Conservation (phyloP, 1,140 invertebrate species). For the Drosophila asahinai region DNA sequence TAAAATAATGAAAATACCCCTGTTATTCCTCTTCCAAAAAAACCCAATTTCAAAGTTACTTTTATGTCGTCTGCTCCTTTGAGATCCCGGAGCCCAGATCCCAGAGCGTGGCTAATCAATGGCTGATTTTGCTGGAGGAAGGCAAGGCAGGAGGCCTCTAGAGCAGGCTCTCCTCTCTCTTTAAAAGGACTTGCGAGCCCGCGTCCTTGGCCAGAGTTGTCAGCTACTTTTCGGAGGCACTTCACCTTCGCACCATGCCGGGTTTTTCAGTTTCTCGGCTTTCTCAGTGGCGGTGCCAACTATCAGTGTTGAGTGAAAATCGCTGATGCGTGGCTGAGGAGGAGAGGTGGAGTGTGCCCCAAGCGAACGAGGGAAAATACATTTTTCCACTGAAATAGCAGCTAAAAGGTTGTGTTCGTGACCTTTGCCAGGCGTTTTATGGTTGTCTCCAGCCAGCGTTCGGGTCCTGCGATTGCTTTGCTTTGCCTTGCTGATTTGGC, state of each 20-base stretch:
- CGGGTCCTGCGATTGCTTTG: slow-evolving; percentile 68
- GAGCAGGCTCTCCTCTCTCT: slow-evolving; percentile 6
- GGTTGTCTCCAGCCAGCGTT: slow-evolving; percentile 68
- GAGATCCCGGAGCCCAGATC: slow-evolving; percentile 11
- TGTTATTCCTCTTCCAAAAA: not conserved
- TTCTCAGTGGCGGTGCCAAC: slow-evolving; percentile 46
- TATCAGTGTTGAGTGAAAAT: slow-evolving; percentile 80
- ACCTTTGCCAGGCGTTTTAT: slow-evolving; percentile 76
- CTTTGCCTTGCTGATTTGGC: slow-evolving; percentile 74
- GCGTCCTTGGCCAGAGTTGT: slow-evolving; percentile 42
- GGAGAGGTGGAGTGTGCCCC: slow-evolving; percentile 18
- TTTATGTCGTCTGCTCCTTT: slow-evolving; percentile 21
- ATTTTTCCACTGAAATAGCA: slow-evolving; percentile 66
- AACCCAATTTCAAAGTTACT: slow-evolving; percentile 9
- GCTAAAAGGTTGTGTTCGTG: slow-evolving; percentile 82
- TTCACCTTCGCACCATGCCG: slow-evolving; percentile 30
- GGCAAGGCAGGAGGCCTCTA: slow-evolving; percentile 3
- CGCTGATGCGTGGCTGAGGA: slow-evolving; percentile 66
- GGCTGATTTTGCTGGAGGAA: slow-evolving; percentile 37
- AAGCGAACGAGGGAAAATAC: slow-evolving; percentile 56
- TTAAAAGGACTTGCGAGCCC: slow-evolving; percentile 9
- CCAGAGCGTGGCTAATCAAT: slow-evolving; percentile 67
- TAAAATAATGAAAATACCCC: slow-evolving; percentile 8
- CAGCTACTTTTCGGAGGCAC: slow-evolving; percentile 52
- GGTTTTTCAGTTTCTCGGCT: slow-evolving; percentile 30